Conservation (phyloP, 1,140 invertebrate genomes). For the Laupala kohalensis region DNA sequence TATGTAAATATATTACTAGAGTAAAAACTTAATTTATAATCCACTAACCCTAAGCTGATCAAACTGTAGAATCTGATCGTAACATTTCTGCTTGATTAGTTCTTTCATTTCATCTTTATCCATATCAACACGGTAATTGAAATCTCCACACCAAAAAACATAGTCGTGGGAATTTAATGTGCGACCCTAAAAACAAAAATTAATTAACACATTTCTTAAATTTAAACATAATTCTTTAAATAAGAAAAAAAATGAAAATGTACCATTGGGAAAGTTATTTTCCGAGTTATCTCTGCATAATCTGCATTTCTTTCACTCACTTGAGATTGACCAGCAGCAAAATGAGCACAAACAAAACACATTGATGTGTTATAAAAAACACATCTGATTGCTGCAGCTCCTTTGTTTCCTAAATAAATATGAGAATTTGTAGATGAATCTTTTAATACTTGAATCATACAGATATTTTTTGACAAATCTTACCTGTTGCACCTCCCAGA, state of each 20-base stretch:
- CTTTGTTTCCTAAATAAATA: constrained; percentile 63
- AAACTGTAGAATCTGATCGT: constrained; percentile 59
- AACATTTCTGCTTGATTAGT: constrained; percentile 63
- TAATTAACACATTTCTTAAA: neutral
- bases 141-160: constrained; percentile 99
- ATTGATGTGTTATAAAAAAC: constrained; percentile 84
- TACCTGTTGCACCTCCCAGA: constrained; percentile 79
- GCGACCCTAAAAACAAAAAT: constrained; percentile 41
- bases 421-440: neutral
- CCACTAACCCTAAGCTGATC: constrained; percentile 70
- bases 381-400: constrained; percentile 88
- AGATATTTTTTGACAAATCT: constrained; percentile 3
- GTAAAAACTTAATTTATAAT: neutral
- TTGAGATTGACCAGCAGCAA: constrained; percentile 95
- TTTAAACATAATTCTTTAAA: neutral
- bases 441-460: neutral
- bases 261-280: constrained; percentile 87
- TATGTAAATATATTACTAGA: neutral
- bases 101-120: constrained; percentile 89
- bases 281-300: constrained; percentile 87
- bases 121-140: constrained; percentile 97
- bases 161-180: constrained; percentile 92
- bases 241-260: constrained; percentile 3
- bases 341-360: constrained; percentile 97
- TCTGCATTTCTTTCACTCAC: constrained; percentile 91